These are phyloP conservation scores for Ailurus styani DNA, from an alignment of 2,113 vertebrate genomes.

Conservation along the genomic window DNA sequence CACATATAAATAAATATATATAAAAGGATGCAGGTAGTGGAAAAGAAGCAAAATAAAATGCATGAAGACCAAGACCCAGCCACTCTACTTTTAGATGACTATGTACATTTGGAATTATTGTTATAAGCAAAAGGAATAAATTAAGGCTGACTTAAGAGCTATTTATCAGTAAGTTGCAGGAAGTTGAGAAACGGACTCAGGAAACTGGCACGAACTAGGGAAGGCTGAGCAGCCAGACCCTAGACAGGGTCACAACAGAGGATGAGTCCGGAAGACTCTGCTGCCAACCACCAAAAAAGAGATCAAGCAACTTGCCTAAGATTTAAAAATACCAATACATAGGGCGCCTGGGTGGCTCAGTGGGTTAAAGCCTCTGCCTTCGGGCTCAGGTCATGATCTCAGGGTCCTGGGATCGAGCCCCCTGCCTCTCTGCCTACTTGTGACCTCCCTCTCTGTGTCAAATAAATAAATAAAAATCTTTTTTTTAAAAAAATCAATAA, in stretches of 20 bases:
- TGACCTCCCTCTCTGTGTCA: too few relatives aligned
- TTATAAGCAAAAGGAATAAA: neutral
- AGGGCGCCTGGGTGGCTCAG: too few relatives aligned
- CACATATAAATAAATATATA: neutral
- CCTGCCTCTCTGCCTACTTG: too few relatives aligned
- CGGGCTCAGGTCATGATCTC: too few relatives aligned
- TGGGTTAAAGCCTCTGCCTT: too few relatives aligned
- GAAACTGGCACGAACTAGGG: neutral
- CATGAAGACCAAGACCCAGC: neutral
- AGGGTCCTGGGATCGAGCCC: too few relatives aligned
- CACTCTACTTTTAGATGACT: neutral
- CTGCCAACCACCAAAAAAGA: neutral
- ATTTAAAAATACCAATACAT: neutral
- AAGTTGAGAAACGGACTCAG: neutral
- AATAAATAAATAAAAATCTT: too few relatives aligned
- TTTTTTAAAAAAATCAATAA: neutral
- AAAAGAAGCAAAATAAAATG: neutral
- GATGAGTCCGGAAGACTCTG: neutral
- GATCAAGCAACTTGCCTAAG: neutral
- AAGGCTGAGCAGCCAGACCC: neutral
- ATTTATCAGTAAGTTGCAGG: neutral
- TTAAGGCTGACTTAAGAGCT: neutral
- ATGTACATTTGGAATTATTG: neutral
- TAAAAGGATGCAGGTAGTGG: neutral
- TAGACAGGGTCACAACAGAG: neutral